phyloP scores from a whole-genome alignment of 1,140 invertebrate species.

The Carcinoscorpius rotundicauda region DNA sequence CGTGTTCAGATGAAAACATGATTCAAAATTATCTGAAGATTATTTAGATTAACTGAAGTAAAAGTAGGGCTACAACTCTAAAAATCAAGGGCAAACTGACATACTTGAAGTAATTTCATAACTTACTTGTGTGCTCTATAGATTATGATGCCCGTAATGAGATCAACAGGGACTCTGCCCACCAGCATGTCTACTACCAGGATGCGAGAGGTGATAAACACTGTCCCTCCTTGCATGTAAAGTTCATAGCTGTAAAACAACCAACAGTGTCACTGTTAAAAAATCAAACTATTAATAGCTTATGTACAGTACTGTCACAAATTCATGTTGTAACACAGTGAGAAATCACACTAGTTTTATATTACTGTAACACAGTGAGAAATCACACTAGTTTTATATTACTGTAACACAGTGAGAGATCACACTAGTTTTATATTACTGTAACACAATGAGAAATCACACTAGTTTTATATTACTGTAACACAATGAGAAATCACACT shows the following conservation, averaged over 20 bases:
- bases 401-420: not conserved
- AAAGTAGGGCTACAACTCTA: too few relatives aligned
- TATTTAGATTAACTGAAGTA: too few relatives aligned
- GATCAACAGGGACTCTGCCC: slow-evolving; percentile 70
- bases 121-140: slow-evolving; percentile 65
- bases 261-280: not conserved
- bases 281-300: not conserved
- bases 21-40: too few relatives aligned
- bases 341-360: too few relatives aligned
- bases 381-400: too few relatives aligned
- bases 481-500: too few relatives aligned
- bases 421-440: not conserved
- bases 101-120: not conserved
- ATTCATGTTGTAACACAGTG: not conserved
- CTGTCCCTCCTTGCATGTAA: slow-evolving; percentile 83
- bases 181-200: slow-evolving; percentile 93
- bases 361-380: too few relatives aligned
- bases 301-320: not conserved
- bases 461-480: too few relatives aligned
- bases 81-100: too few relatives aligned
- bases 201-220: slow-evolving; percentile 81
- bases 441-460: not conserved
- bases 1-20: too few relatives aligned
- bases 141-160: slow-evolving; percentile 67
- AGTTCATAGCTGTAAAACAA: slow-evolving; percentile 34